phyloP scores from a whole-genome alignment of 2,888 invertebrate genomes.

The Zaprionus bogoriensis region DNA sequence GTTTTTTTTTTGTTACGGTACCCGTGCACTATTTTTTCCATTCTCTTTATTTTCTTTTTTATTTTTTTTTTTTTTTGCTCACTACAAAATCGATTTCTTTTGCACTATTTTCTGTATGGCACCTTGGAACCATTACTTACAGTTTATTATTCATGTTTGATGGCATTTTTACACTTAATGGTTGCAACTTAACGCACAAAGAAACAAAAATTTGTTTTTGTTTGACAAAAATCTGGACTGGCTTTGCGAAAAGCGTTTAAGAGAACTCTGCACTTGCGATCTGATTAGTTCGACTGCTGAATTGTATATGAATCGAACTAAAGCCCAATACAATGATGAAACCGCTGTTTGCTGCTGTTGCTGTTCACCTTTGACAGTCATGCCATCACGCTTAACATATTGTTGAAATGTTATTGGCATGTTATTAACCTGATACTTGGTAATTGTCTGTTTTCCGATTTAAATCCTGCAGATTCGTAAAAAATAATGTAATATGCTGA shows the following conservation, averaged over 20 bases:
- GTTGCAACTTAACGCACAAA: slow-evolving; percentile 78
- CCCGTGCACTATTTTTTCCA: slow-evolving; percentile 61
- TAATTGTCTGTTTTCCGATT: too few relatives aligned
- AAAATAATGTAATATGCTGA: not conserved
- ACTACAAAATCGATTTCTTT: slow-evolving; percentile 80
- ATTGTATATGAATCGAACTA: slow-evolving; percentile 21
- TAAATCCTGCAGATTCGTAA: too few relatives aligned
- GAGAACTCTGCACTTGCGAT: slow-evolving; percentile 46
- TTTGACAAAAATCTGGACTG: slow-evolving; percentile 33
- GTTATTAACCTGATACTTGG: too few relatives aligned
- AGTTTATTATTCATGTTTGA: slow-evolving; percentile 83
- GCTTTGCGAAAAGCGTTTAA: slow-evolving; percentile 27
- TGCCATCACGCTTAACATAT: not conserved
- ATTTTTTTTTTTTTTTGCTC: slow-evolving; percentile 46
- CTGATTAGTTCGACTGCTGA: slow-evolving; percentile 49
- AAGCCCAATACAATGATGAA: slow-evolving; percentile 20
- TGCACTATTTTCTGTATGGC: slow-evolving; percentile 52
- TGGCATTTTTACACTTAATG: slow-evolving; percentile 82
- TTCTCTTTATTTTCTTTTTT: slow-evolving; percentile 41
- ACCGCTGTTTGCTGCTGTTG: slow-evolving; percentile 1
- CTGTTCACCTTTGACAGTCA: not conserved
- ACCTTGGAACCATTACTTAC: slow-evolving; percentile 79
- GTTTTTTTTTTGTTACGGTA: slow-evolving; percentile 33
- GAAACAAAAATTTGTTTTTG: slow-evolving; percentile 52
- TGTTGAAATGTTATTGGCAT: not conserved